Evolutionary conservation across 2,888 invertebrate species (phyloP).

Genomic region (Lissocephala sabroskyi): DNA sequence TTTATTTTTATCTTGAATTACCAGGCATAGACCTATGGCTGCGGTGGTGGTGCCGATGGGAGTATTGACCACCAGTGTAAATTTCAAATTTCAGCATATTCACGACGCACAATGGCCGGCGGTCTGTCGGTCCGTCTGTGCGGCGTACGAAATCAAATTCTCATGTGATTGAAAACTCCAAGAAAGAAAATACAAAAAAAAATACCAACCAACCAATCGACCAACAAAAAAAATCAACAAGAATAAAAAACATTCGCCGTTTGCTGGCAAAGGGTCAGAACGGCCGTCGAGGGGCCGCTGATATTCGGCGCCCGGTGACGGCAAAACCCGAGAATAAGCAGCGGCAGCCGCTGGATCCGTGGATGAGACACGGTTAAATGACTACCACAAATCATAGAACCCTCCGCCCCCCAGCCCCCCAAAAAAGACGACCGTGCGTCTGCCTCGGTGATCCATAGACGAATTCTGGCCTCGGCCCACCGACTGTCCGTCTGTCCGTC

Average conservation of each 20-base stretch:
- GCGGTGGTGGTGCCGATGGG: too few relatives aligned
- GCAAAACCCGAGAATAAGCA: slow-evolving; percentile 1
- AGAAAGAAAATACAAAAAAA: background rate
- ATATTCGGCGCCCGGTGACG: too few relatives aligned
- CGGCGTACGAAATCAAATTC: slow-evolving; percentile 45
- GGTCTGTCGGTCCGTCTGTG: too few relatives aligned
- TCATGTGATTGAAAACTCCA: slow-evolving; percentile 46
- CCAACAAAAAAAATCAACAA: slow-evolving; percentile 5
- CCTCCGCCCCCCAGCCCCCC: too few relatives aligned
- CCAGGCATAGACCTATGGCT: too few relatives aligned
- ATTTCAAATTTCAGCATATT: slow-evolving; percentile 65
- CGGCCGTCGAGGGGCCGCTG: too few relatives aligned
- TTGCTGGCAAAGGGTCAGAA: slow-evolving; percentile 22
- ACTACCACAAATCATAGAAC: too few relatives aligned
- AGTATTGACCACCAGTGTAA: slow-evolving; percentile 69
- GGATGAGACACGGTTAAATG: too few relatives aligned
- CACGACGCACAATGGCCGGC: slow-evolving; percentile 56
- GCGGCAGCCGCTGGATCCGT: background rate
- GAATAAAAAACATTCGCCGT: background rate
- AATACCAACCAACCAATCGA: slow-evolving; percentile 21
- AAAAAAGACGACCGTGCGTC: too few relatives aligned
- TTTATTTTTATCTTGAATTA: slow-evolving; percentile 62
- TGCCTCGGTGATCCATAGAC: too few relatives aligned
- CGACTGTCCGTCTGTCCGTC: too few relatives aligned
- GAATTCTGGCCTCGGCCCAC: too few relatives aligned